phyloP scores from a whole-genome alignment of 2,888 invertebrate genomes.

The Pandemis heparana region DNA sequence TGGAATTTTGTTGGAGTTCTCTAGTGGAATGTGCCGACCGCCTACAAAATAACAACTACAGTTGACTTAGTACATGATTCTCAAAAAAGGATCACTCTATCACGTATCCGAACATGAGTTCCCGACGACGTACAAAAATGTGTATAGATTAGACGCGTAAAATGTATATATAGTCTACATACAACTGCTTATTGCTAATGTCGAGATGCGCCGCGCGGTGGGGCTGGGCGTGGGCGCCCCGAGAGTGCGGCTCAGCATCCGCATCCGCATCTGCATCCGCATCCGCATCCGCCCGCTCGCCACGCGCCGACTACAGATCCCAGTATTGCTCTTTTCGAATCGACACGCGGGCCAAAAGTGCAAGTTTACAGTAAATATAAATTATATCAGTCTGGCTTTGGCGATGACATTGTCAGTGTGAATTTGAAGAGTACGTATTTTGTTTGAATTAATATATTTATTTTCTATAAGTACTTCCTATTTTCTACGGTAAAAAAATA shows the following conservation, averaged over 20 bases:
- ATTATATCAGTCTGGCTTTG: conserved; percentile 80
- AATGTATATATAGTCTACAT: conserved; percentile 85
- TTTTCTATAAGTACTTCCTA: conserved; percentile 33
- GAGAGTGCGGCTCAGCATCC: no score
- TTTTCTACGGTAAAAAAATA: conserved; percentile 37
- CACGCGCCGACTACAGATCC: background rate
- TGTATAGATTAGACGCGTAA: conserved; percentile 81
- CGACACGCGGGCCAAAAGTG: conserved; percentile 62
- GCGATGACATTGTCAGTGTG: conserved; percentile 75
- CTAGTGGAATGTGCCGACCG: conserved; percentile 85
- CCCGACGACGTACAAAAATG: conserved; percentile 81
- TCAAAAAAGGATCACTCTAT: conserved; percentile 84
- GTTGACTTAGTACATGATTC: conserved; percentile 83
- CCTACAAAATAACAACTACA: conserved; percentile 83
- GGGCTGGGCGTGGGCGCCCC: background rate
- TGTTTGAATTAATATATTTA: conserved; percentile 38
- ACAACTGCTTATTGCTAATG: conserved; percentile 85
- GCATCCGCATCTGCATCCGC: no score
- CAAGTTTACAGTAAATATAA: conserved; percentile 76
- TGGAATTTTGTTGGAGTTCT: conserved; percentile 81
- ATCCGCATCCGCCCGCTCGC: background rate
- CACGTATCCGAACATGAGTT: conserved; percentile 80
- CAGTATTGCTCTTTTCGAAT: conserved; percentile 43
- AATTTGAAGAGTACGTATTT: conserved; percentile 41
- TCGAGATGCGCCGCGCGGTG: conserved; percentile 53